Base-by-base conservation (phyloP, 2,113 vertebrate species). In the Lepus timidus region DNA sequence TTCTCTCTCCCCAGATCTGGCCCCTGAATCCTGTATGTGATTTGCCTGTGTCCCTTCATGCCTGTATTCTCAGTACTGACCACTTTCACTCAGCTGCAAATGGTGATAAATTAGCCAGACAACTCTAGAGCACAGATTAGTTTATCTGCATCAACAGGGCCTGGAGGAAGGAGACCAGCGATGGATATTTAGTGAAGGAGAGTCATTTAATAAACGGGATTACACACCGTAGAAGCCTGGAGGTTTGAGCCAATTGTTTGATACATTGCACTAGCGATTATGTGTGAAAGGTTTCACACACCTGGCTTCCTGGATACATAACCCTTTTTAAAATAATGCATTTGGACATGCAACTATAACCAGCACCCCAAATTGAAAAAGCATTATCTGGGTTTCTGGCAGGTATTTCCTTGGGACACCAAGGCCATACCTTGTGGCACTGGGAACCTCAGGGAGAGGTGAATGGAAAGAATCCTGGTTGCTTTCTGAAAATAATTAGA, bases 151-250 rank as follows among this genome's bases (percentile, higher is more conserved):
- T 65, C 84, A 93, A 52, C 61, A 75, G 44, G 27, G 65, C 94
- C 80, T 73, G 86, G 85, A 96, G 68, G 65, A 95, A 96, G n/a
- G 75, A 95, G 81, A 82, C 51, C 12, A 12, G 51, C 13, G 58
- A 90, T 83, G 90, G 31, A 90, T 95, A 79, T 93, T 96, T 82
- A 94, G 88, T 91, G 51, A 39, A 92, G 33, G 19, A 86, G 55
- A 93, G 49, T 96, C 90, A 93, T 93, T 97, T 97, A 97, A 96
- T 93, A 79, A 95, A 95, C 92, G 68, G 75, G n/a, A 96, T 94
- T 79, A 96, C 86, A 79, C 84, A 91, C 74, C 61, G 67, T 29
- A 58, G 91, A 94, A 86, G 82, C 94, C 94, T 51, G 70, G 90
- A 94, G 79, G 70, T 75, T 80, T 55, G 79, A 83, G 78, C 55